These are phyloP conservation scores for Triplophysa bombifrons DNA, from an alignment of 2,797 vertebrate species.

Conservation along the genomic window DNA sequence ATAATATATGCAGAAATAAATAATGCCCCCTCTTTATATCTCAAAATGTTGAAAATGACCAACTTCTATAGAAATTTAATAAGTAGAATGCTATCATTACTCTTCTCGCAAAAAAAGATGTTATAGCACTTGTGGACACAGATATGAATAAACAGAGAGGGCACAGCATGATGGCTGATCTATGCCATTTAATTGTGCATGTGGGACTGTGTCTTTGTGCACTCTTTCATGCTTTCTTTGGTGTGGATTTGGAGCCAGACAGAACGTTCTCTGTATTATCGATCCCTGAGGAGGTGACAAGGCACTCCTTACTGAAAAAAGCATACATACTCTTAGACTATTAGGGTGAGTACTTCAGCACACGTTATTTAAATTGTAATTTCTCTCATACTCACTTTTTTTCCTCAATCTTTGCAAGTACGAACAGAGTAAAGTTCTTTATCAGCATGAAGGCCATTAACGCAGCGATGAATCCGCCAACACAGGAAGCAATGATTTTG, in stretches of 20 bases:
- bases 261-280: constrained; percentile 96
- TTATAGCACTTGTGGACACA: constrained; percentile 24
- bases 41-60: constrained; percentile 8
- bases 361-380: background rate
- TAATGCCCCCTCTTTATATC: constrained; percentile 33
- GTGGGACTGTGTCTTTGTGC: constrained; percentile 55
- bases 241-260: constrained; percentile 89
- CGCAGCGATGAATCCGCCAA: constrained; percentile 86
- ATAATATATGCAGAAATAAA: constrained; percentile 66
- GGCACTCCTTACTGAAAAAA: constrained; percentile 89
- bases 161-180: constrained; percentile 32
- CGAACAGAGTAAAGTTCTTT: constrained; percentile 89
- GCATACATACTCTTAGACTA: background rate
- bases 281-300: constrained; percentile 93
- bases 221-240: constrained; percentile 85
- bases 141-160: constrained; percentile 29
- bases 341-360: background rate
- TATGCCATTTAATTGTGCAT: constrained; percentile 10
- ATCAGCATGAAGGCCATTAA: constrained; percentile 89
- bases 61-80: background rate
- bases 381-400: constrained; percentile 84
- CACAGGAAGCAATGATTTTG: constrained; percentile 83
- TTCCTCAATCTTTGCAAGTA: constrained; percentile 87
- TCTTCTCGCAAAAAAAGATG: background rate
- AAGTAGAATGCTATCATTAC: background rate